Percentiles rank a stretch among this genome's conserved stretches.
Evolutionary conservation across 2,113 vertebrate genomes (phyloP).

Genomic region (Tursiops truncatus): DNA sequence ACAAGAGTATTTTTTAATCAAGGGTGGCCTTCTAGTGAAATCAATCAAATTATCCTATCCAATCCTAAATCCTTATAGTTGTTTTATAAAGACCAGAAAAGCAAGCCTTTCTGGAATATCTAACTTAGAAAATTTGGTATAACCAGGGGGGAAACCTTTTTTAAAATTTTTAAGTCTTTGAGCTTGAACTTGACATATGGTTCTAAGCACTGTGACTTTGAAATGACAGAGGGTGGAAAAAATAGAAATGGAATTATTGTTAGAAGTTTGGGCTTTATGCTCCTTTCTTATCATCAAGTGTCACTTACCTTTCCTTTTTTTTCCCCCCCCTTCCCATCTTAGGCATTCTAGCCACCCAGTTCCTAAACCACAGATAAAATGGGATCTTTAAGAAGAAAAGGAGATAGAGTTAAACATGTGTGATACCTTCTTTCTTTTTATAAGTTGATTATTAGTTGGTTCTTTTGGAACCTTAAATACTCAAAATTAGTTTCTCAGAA

Average conservation of each 20-base stretch:
- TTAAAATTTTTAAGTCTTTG: not conserved
- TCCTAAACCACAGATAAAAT: conserved; percentile 6
- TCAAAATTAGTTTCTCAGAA: conserved; percentile 15
- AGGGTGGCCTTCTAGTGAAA: not conserved
- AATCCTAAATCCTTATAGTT: not conserved
- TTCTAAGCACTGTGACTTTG: conserved; percentile 21
- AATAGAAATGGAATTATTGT: not conserved
- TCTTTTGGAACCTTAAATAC: not conserved
- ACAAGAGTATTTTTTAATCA: conserved; percentile 7
- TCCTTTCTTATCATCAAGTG: not conserved
- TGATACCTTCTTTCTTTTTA: not conserved
- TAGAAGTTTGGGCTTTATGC: not conserved
- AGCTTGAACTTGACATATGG: not conserved
- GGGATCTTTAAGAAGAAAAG: not conserved
- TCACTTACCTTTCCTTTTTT: not conserved
- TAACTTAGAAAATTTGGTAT: not conserved
- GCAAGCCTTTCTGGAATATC: not conserved
- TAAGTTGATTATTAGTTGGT: not conserved
- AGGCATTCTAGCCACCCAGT: not conserved
- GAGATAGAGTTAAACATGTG: not conserved
- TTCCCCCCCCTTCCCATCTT: not conserved
- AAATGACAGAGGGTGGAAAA: not conserved
- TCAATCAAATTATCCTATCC: not conserved
- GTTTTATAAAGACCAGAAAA: conserved; percentile 15
- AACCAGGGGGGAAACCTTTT: not conserved